phyloP scores from a whole-genome alignment of 1,140 invertebrate species.

The Hestina assimilis region DNA sequence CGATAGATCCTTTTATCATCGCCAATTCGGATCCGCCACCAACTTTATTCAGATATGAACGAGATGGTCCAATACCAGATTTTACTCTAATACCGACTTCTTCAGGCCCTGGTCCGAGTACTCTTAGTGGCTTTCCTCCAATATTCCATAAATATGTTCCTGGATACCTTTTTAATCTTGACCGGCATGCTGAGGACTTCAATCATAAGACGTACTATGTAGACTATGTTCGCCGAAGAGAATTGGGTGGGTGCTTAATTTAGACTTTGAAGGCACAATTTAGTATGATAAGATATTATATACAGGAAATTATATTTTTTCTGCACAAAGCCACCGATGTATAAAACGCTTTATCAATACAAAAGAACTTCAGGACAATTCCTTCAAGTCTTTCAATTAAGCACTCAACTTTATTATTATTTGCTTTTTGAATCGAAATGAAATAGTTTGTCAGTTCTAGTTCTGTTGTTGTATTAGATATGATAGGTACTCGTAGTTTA shows the following conservation, averaged over 20 bases:
- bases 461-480: slow-evolving; percentile 7
- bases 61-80: slow-evolving; percentile 65
- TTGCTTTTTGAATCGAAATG: slow-evolving; percentile 43
- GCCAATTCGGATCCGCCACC: slow-evolving; percentile 50
- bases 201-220: slow-evolving; percentile 72
- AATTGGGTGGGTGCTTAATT: slow-evolving; percentile 76
- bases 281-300: slow-evolving; percentile 20
- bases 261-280: slow-evolving; percentile 49
- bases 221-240: slow-evolving; percentile 73
- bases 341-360: slow-evolving; percentile 29
- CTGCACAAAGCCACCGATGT: slow-evolving; percentile 13
- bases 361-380: slow-evolving; percentile 49
- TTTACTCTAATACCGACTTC: slow-evolving; percentile 51
- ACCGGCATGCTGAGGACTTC: slow-evolving; percentile 70
- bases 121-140: slow-evolving; percentile 65
- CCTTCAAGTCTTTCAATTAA: slow-evolving; percentile 67
- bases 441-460: slow-evolving; percentile 26
- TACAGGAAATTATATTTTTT: slow-evolving; percentile 1
- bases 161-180: slow-evolving; percentile 63
- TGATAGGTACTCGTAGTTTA: slow-evolving; percentile 1
- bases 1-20: slow-evolving; percentile 59
- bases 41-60: slow-evolving; percentile 66
- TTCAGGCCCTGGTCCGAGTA: slow-evolving; percentile 54
- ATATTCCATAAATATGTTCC: slow-evolving; percentile 71
- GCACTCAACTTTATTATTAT: slow-evolving; percentile 64